Evolutionary conservation across 2,113 vertebrate species (phyloP), one percentile per base, ranked within the genome.

Genomic region (Oreocharis arfaki): DNA sequence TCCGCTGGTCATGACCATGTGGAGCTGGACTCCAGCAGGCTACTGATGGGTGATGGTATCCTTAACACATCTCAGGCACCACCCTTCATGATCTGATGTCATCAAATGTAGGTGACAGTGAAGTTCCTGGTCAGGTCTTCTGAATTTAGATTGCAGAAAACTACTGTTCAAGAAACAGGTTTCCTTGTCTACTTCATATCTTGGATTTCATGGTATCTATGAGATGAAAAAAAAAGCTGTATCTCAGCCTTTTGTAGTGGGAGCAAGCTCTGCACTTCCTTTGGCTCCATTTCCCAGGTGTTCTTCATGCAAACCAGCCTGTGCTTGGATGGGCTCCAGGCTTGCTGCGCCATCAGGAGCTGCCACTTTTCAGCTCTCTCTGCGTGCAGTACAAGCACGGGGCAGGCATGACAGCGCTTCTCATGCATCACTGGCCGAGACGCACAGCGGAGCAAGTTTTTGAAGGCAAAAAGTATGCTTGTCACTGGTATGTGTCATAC

Each of bases 341-440:
- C 55, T 65, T 82, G 33, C 50, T 52, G 63, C 12, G n/a, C 42
- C 39, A 32, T 37, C 42, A 81, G 63, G 37, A 77, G 37, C 42
- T 63, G 46, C 55, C 76, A 32, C 65, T 65, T 69, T 56, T 35
- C 46, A 79, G 19, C 16, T 44, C 70, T 68, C 52, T 50, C 35
- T 60, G 33, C 18, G 3, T 11, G 49, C 39, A 75, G 21, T 8
- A 55, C 27, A 56, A 83, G 46, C 14, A 7, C 7, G 0, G 32
- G 27, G 37, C 63, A 80, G 41, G 22, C 35, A 37, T 0, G 2
- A 61, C 46, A 67, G 27, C 0, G 0, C 32, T 94, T 47, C 37
- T 63, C 13, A 16, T 35, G 35, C 23, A 47, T 47, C 35, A 52
- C 35, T 56, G 77, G 26, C 41, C 2, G 3, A 75, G 56, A 42